phyloP scores from a whole-genome alignment of 1,140 invertebrate genomes.

The Bombus picipes region DNA sequence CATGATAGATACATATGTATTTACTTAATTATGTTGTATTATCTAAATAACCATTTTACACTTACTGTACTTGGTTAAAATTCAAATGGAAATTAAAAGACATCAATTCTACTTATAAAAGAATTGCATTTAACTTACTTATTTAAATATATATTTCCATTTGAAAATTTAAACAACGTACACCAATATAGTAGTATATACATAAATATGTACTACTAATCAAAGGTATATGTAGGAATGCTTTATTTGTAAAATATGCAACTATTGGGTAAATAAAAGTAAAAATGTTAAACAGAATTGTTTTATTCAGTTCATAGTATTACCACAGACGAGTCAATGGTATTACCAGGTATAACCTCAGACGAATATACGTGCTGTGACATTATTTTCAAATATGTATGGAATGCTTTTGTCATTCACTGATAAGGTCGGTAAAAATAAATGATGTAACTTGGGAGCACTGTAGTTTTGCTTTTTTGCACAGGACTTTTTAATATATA shows the following conservation, averaged over 20 bases:
- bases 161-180: conserved; percentile 50
- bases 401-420: neutral
- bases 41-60: conserved; percentile 30
- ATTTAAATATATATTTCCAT: conserved; percentile 39
- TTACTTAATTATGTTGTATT: conserved; percentile 11
- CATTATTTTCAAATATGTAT: conserved; percentile 2
- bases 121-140: conserved; percentile 26
- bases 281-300: conserved; percentile 59
- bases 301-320: neutral
- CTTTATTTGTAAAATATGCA: conserved; percentile 72
- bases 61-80: conserved; percentile 23
- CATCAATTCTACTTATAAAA: neutral
- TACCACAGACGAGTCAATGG: no score
- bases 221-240: conserved; percentile 46
- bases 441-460: conserved; percentile 4
- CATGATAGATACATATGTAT: conserved; percentile 19
- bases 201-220: conserved; percentile 23
- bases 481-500: neutral
- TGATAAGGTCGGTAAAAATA: neutral
- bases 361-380: neutral
- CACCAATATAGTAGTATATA: conserved; percentile 24
- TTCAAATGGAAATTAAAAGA: conserved; percentile 36
- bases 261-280: conserved; percentile 71
- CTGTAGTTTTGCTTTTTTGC: neutral
- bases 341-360: neutral